These are phyloP conservation scores for Metacarcinus magister DNA, from an alignment of 2,888 invertebrate genomes.

Conservation along the genomic window DNA sequence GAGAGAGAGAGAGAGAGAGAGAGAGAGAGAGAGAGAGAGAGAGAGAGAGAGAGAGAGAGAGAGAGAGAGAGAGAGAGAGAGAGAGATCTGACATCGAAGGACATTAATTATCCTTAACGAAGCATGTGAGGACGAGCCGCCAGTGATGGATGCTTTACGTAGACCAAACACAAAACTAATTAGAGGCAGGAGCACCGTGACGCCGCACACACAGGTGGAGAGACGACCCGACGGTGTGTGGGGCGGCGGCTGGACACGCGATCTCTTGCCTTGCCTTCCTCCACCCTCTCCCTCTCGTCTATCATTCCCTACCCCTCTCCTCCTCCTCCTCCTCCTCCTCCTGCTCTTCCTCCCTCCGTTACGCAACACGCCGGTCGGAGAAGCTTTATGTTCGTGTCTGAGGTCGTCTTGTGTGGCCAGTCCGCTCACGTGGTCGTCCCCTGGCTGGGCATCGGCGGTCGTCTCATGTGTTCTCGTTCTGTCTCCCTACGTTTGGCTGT, in stretches of 20 bases:
- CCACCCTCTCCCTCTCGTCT: not conserved
- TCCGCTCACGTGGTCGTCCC: not conserved
- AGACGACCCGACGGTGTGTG: not conserved
- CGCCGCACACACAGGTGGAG: not conserved
- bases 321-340: not conserved
- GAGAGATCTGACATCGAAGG: conserved; percentile 21
- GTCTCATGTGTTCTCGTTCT: not conserved
- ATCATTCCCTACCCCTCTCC: not conserved
- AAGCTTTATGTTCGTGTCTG: conserved; percentile 29
- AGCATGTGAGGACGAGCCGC: not conserved
- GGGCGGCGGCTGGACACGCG: not conserved
- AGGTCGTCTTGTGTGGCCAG: conserved; percentile 21
- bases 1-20: not conserved
- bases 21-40: conserved; percentile 20
- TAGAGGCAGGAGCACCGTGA: conserved; percentile 14
- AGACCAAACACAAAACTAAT: conserved; percentile 38
- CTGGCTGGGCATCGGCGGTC: not conserved
- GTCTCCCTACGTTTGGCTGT: not conserved
- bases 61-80: conserved; percentile 45
- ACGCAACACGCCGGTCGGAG: not conserved
- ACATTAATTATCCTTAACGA: conserved; percentile 33
- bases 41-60: conserved; percentile 40
- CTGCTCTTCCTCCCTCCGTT: not conserved
- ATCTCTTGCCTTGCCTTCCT: not conserved
- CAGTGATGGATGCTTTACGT: not conserved